These are phyloP conservation scores for Haplochromis burtoni DNA, from an alignment of 2,113 vertebrate genomes.

Conservation along the genomic window DNA sequence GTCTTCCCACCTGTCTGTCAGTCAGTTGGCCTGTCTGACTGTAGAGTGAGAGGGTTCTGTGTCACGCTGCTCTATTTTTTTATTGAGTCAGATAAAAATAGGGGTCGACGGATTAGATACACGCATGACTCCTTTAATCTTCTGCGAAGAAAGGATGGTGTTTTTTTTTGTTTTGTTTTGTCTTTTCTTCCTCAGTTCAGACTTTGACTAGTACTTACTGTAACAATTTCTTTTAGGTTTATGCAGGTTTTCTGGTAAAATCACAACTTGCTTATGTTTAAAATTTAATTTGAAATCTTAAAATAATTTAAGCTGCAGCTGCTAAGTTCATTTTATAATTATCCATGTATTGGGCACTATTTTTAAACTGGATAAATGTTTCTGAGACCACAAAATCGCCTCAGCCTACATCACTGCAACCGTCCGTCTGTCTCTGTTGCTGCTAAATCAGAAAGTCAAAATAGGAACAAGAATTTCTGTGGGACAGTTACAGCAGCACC, in stretches of 20 bases:
- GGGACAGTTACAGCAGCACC: not conserved
- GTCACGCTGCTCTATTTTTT: not conserved
- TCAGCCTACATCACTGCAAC: not conserved
- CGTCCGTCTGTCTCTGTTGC: not conserved
- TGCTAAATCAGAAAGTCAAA: not conserved
- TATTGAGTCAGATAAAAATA: not conserved
- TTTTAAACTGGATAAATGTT: not conserved
- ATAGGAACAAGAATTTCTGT: not conserved
- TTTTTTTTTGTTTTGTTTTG: not conserved
- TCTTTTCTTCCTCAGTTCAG: not conserved
- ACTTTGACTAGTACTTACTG: not conserved
- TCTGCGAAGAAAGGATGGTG: not conserved
- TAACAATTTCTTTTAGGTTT: not conserved
- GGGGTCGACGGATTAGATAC: not conserved
- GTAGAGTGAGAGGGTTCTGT: not conserved
- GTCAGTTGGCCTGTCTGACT: not conserved
- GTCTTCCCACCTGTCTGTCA: not conserved
- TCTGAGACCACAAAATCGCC: not conserved
- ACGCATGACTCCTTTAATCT: not conserved
- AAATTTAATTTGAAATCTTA: not conserved
- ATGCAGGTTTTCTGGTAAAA: not conserved
- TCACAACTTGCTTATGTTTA: not conserved
- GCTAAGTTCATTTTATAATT: not conserved
- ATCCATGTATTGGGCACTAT: not conserved
- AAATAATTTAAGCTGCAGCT: not conserved